Conservation (phyloP, 2,888 invertebrate species). For the Lymantria dispar region DNA sequence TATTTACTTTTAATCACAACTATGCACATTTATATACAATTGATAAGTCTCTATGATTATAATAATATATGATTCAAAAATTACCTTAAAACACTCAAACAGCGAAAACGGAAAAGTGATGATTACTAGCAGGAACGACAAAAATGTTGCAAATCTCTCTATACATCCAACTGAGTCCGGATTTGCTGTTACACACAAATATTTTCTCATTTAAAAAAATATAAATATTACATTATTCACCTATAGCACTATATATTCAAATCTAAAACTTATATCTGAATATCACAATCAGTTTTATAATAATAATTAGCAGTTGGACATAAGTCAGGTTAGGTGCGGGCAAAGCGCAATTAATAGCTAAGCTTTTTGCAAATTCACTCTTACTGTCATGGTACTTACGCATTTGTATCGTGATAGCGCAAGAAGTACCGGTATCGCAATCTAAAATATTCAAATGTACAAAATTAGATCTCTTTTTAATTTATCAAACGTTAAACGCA, state of each 20-base stretch:
- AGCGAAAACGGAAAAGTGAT: constrained; percentile 92
- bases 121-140: constrained; percentile 88
- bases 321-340: constrained; percentile 23
- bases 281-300: background rate
- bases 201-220: constrained; percentile 9
- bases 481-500: constrained; percentile 23
- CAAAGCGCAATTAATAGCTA: constrained; percentile 41
- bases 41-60: background rate
- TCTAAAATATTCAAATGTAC: constrained; percentile 71
- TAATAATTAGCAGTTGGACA: constrained; percentile 13
- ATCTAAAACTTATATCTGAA: background rate
- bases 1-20: no score
- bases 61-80: constrained; percentile 8
- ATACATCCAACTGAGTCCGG: constrained; percentile 86
- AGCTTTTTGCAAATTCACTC: constrained; percentile 40
- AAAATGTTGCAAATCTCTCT: constrained; percentile 87
- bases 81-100: constrained; percentile 92
- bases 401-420: constrained; percentile 79
- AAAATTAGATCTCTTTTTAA: constrained; percentile 46
- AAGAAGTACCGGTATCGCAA: constrained; percentile 78
- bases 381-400: constrained; percentile 64
- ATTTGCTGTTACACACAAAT: constrained; percentile 80
- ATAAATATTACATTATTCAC: background rate
- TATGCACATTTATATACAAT: no score
- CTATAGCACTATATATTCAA: constrained; percentile 4